phyloP scores from a whole-genome alignment of 2,888 invertebrate genomes.

The Ichneumoninae sp. region DNA sequence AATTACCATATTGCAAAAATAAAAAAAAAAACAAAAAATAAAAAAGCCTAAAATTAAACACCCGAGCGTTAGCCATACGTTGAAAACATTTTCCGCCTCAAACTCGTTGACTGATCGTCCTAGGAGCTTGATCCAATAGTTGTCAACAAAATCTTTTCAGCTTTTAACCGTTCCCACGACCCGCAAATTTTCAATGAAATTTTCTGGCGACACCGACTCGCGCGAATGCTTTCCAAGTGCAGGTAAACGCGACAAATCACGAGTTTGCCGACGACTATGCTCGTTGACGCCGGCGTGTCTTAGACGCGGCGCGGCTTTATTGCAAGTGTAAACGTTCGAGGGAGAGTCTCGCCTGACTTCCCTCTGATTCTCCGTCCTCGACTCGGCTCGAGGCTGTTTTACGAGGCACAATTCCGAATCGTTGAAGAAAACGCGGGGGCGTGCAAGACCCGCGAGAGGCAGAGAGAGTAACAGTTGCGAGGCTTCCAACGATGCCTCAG shows the following conservation, averaged over 20 bases:
- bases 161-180: not conserved
- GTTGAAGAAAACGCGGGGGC: slow-evolving; percentile 52
- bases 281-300: slow-evolving; percentile 31
- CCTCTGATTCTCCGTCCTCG: slow-evolving; percentile 16
- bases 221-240: slow-evolving; percentile 17
- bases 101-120: not conserved
- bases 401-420: slow-evolving; percentile 37
- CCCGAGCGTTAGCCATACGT: not conserved
- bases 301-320: slow-evolving; percentile 50
- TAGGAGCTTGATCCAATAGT: not conserved
- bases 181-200: slow-evolving; percentile 18
- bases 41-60: not conserved
- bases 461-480: slow-evolving; percentile 17
- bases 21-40: too few species aligned
- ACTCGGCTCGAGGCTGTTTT: slow-evolving; percentile 51
- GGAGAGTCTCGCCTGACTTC: not conserved
- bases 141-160: not conserved
- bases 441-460: not conserved
- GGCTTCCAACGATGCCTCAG: slow-evolving; percentile 32
- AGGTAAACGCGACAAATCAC: slow-evolving; percentile 47
- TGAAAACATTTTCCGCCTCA: not conserved
- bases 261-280: slow-evolving; percentile 46
- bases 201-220: not conserved
- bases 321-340: slow-evolving; percentile 57
- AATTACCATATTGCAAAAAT: too few species aligned